phyloP scores from a whole-genome alignment of 2,888 invertebrate genomes.

The Macropis europaea region DNA sequence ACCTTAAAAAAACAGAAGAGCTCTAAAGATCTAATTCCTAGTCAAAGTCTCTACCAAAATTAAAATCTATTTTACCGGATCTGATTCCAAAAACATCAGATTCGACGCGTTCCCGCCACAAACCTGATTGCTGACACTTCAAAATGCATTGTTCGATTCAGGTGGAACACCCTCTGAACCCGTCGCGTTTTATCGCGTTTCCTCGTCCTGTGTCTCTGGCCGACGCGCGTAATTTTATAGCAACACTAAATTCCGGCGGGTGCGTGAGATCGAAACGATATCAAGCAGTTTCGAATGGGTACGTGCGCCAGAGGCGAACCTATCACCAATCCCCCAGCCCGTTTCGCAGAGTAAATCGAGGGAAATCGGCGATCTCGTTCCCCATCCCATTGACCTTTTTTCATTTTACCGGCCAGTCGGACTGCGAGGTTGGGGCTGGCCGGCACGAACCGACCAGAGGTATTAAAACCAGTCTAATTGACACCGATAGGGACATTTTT shows the following conservation, averaged over 20 bases:
- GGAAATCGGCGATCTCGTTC: constrained; percentile 47
- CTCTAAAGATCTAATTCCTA: too few relatives aligned
- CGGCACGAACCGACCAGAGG: constrained; percentile 20
- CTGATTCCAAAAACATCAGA: too few relatives aligned
- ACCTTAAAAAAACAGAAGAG: too few relatives aligned
- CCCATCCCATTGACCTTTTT: constrained; percentile 23
- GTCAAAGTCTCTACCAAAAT: too few relatives aligned
- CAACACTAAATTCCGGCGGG: constrained; percentile 51
- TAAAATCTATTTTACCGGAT: too few relatives aligned
- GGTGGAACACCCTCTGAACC: too few relatives aligned
- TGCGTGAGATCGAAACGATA: constrained; percentile 57
- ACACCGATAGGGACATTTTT: constrained; percentile 35
- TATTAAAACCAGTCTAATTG: constrained; percentile 49
- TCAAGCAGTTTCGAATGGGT: constrained; percentile 39
- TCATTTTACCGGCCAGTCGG: constrained; percentile 33
- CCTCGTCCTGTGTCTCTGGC: neutral
- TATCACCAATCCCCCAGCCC: constrained; percentile 42
- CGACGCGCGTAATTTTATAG: constrained; percentile 44
- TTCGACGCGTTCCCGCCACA: too few relatives aligned
- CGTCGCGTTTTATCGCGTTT: neutral
- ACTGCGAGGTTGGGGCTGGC: constrained; percentile 22
- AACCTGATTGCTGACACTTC: too few relatives aligned
- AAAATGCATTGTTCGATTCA: too few relatives aligned
- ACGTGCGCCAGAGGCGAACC: constrained; percentile 26
- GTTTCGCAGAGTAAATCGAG: constrained; percentile 51